Percentiles rank a stretch among this genome's conserved stretches.
These are phyloP conservation scores for Anabas testudineus DNA, from an alignment of 2,797 vertebrate species.

Conservation along the genomic window DNA sequence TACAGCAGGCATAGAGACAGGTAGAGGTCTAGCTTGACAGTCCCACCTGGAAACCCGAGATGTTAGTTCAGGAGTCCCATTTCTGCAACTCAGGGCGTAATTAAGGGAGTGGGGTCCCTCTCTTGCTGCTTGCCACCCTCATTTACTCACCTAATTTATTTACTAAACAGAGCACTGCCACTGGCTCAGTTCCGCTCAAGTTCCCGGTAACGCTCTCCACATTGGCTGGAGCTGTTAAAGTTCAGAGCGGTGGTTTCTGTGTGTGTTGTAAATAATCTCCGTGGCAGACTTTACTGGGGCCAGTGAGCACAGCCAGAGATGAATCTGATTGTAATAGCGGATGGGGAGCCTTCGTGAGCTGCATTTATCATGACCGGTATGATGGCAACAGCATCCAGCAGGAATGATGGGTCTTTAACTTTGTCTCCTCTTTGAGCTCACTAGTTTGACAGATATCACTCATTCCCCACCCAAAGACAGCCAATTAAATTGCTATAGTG, in stretches of 20 bases:
- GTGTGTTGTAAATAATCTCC: conserved; percentile 74
- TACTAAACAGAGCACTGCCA: conserved; percentile 70
- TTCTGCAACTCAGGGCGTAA: conserved; percentile 66
- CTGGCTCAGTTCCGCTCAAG: conserved; percentile 54
- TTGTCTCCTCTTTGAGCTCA: conserved; percentile 39
- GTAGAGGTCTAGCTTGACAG: conserved; percentile 37
- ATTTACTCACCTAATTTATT: conserved; percentile 83
- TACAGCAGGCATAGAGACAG: conserved; percentile 9
- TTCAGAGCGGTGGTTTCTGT: conserved; percentile 56
- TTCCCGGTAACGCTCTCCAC: conserved; percentile 60
- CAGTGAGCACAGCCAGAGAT: conserved; percentile 65
- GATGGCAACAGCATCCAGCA: conserved; percentile 48
- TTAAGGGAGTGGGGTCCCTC: conserved; percentile 76
- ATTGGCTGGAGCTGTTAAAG: conserved; percentile 61
- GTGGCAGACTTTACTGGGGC: conserved; percentile 64
- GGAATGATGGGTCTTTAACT: conserved; percentile 67
- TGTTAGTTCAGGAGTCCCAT: conserved; percentile 58
- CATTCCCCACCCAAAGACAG: conserved; percentile 55
- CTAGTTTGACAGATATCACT: conserved; percentile 70
- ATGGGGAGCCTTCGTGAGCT: conserved; percentile 64
- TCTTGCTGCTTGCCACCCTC: conserved; percentile 64
- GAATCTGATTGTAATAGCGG: conserved; percentile 74
- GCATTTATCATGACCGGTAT: conserved; percentile 67
- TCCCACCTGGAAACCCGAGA: conserved; percentile 43
- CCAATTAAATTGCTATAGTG: conserved; percentile 66